Evolutionary conservation across 1,140 invertebrate genomes (phyloP).

Genomic region (Hermetia illucens): DNA sequence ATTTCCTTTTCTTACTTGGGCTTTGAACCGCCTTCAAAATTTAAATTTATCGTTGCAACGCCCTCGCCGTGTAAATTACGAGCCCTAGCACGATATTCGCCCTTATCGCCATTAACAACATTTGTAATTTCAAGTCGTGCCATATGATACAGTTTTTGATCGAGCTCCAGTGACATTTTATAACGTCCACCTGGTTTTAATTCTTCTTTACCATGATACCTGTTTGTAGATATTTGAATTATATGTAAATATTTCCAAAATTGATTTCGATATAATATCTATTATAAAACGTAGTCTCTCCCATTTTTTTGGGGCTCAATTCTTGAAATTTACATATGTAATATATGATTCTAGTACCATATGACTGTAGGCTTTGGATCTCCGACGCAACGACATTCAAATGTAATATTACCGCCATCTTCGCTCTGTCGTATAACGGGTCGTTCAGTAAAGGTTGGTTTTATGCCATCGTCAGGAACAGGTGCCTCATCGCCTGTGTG

Average conservation of each 20-base stretch:
- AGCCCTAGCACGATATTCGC: slow-evolving; percentile 85
- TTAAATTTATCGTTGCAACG: slow-evolving; percentile 87
- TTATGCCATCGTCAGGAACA: slow-evolving; percentile 75
- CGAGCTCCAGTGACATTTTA: slow-evolving; percentile 62
- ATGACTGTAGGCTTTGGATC: slow-evolving; percentile 81
- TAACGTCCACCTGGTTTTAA: slow-evolving; percentile 63
- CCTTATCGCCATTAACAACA: slow-evolving; percentile 73
- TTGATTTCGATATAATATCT: no score
- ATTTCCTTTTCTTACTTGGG: slow-evolving; percentile 51
- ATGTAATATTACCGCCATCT: slow-evolving; percentile 80
- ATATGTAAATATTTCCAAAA: no score
- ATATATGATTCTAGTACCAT: slow-evolving; percentile 48
- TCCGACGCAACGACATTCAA: slow-evolving; percentile 90
- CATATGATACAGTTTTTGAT: slow-evolving; percentile 80
- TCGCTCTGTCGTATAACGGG: slow-evolving; percentile 90
- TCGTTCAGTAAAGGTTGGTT: slow-evolving; percentile 91
- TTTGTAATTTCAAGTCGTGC: slow-evolving; percentile 69
- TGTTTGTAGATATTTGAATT: slow-evolving; percentile 24
- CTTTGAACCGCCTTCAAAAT: slow-evolving; percentile 81
- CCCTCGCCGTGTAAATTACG: slow-evolving; percentile 87
- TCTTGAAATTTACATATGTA: background rate
- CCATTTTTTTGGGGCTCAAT: no score
- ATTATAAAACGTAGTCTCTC: no score
- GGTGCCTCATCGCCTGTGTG: slow-evolving; percentile 79
- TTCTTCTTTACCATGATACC: slow-evolving; percentile 71